Conservation (phyloP, 2,113 vertebrate genomes). For the Plectropomus leopardus region DNA sequence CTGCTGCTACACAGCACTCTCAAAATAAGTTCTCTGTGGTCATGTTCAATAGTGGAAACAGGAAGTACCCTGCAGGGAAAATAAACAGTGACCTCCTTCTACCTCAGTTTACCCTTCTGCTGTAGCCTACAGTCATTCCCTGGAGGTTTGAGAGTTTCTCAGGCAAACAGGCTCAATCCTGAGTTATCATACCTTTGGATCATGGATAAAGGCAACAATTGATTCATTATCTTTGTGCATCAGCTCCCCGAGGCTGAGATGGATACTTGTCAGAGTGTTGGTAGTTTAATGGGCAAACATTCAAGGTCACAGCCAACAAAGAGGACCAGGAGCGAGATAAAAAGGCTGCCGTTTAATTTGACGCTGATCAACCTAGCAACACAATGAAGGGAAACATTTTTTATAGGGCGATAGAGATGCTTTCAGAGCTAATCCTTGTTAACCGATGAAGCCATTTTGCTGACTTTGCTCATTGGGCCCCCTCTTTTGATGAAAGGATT, state of each 20-base stretch:
- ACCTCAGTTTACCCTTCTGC: slow-evolving; percentile 69
- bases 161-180: slow-evolving; percentile 49
- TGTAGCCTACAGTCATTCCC: slow-evolving; percentile 56
- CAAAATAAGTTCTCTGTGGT: background rate
- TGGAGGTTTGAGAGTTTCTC: slow-evolving; percentile 60
- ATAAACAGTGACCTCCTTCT: slow-evolving; percentile 65
- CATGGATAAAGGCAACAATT: slow-evolving; percentile 77
- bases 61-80: slow-evolving; percentile 18
- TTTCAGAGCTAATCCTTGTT: slow-evolving; percentile 36
- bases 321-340: slow-evolving; percentile 32
- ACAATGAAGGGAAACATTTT: slow-evolving; percentile 19
- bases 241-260: slow-evolving; percentile 62
- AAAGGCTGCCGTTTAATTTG: slow-evolving; percentile 39
- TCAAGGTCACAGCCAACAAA: slow-evolving; percentile 76
- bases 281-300: slow-evolving; percentile 69
- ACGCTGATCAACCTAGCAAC: slow-evolving; percentile 27
- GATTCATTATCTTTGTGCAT: slow-evolving; percentile 80
- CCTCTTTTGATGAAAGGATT: slow-evolving; percentile 31
- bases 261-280: slow-evolving; percentile 70
- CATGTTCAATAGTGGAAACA: slow-evolving; percentile 4
- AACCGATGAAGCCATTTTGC: slow-evolving; percentile 36
- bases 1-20: background rate
- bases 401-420: slow-evolving; percentile 10
- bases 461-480: slow-evolving; percentile 43
- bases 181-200: slow-evolving; percentile 78